A percentile compares a stretch with the other conserved stretches of the same genome.
Evolutionary conservation across 2,888 invertebrate genomes (phyloP).

Genomic region (Plebejus melissa): DNA sequence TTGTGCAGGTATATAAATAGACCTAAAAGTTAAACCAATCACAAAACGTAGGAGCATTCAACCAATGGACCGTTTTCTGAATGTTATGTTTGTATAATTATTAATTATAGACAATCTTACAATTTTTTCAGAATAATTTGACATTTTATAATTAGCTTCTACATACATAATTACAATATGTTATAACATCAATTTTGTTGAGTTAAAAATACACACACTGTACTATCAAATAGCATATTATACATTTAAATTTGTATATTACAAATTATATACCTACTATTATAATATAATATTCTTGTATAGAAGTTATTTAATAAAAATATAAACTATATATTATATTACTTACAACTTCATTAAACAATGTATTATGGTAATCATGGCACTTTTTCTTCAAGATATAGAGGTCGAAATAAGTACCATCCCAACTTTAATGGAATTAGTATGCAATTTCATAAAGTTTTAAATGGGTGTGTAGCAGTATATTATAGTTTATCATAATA

Average conservation of each 20-base stretch:
- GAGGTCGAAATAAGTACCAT: conserved; percentile 66
- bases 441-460: background rate
- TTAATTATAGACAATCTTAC: background rate
- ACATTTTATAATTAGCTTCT: conserved; percentile 52
- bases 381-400: conserved; percentile 68
- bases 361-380: conserved; percentile 57
- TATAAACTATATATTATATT: conserved; percentile 51
- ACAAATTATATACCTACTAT: conserved; percentile 42
- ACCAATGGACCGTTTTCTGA: background rate
- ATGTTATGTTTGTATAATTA: background rate
- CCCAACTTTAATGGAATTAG: conserved; percentile 29
- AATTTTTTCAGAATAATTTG: background rate
- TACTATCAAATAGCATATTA: background rate
- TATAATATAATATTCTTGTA: conserved; percentile 47
- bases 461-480: background rate
- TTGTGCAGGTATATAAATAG: conserved; percentile 5
- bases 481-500: background rate
- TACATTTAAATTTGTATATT: conserved; percentile 11
- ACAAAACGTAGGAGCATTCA: conserved; percentile 7
- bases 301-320: conserved; percentile 47
- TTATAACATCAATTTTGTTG: background rate
- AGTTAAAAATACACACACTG: background rate
- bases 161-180: conserved; percentile 10
- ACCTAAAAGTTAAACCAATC: conserved; percentile 7
- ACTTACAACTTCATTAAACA: conserved; percentile 55